Base-by-base conservation (phyloP, 2,797 vertebrate species). In the Sphenopsis melanotis region DNA sequence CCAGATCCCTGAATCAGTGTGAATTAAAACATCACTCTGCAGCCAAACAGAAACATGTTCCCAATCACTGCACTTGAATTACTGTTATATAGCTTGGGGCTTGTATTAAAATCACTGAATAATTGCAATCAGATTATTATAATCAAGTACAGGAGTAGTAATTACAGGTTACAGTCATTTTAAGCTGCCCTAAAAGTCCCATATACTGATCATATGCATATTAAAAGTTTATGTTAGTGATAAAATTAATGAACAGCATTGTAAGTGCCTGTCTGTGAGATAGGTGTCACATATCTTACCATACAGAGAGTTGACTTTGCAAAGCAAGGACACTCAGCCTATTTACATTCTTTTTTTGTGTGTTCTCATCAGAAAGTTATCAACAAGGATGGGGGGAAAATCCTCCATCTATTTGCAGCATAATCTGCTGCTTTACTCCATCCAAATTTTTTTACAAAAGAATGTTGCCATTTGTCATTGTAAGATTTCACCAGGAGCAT, bases 81-180 rank as follows among this genome's bases (percentile, higher is more conserved):
- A 99, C 99, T 99, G 99, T 99, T 99, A 98, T 98, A 98, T 99
- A 99, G 99, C 99, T 99, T 98, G 98, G 97, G 99, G 99, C 99
- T 98, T 99, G 98, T 99, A 99, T 99, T 99, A 99, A 99, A 99
- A 99, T 99, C 98, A 99, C 98, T 99, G 99, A 99, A 99, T 99
- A 99, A 99, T 99, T 99, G 99, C 99, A 99, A 99, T 99, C 99
- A 99, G 99, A 99, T 99, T 99, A 99, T 99, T 99, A 99, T 99
- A 99, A 99, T 99, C 99, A 99, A 99, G 99, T 99, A 98, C 98
- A 99, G 98, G 98, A 99, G 98, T 98, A 98, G 99, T 99, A 99
- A 99, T 99, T 99, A 99, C 98, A 99, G 99, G 99, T 99, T 99
- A 98, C 98, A 99, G 98, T 99, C 98, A 98, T 98, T 99, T 98